Base-by-base conservation (phyloP, 2,113 vertebrate genomes). In the Morone saxatilis region DNA sequence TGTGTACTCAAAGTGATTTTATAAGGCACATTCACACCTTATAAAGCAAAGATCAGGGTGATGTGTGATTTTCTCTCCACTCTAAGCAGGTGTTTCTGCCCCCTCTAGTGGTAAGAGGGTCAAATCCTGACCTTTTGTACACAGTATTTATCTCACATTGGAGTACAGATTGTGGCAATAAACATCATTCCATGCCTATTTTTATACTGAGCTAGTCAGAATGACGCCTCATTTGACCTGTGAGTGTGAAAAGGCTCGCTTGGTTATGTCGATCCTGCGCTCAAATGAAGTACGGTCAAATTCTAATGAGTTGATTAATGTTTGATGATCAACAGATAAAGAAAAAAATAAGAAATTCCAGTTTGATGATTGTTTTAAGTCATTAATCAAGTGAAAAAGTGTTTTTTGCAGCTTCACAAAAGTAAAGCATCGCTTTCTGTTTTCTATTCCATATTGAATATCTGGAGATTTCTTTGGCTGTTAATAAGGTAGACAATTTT, bases 21-120 rank as follows among this genome's bases (percentile, higher is more conserved):
- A 22, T 67, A 71, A 84, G 43, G 78, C 57, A n/a, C 25, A 0
- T 67, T 54, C 16, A 54, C 61, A 70, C 36, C 47, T 43, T 71
- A 13, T 53, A 19, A 60, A 38, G 53, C 51, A 67, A 59, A 80
- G 50, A 31, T 60, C 25, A 75, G 13, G 17, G 67, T 7, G 5
- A 14, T 61, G 48, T 57, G 47, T 16, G 40, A 22, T 10, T 60
- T 57, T 22, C 14, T 14, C 43, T 62, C 12, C 16, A 40, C 40
- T 78, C 43, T 10, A 47, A 80, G n/a, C 48, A 74, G 47, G 53
- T 62, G 75, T 82, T 53, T 3, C 66, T 31, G 79, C 86, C 48
- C 92, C 92, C 90, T 89, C 93, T 94, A 88, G 88, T 91, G 93
- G 89, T 79, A 16, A 73, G 85, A 77, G 80, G 86, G 80, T 70